A percentile compares a stretch with the other conserved stretches of the same genome.
Evolutionary conservation across 2,888 invertebrate genomes (phyloP).

Genomic region (Atherix ibis): DNA sequence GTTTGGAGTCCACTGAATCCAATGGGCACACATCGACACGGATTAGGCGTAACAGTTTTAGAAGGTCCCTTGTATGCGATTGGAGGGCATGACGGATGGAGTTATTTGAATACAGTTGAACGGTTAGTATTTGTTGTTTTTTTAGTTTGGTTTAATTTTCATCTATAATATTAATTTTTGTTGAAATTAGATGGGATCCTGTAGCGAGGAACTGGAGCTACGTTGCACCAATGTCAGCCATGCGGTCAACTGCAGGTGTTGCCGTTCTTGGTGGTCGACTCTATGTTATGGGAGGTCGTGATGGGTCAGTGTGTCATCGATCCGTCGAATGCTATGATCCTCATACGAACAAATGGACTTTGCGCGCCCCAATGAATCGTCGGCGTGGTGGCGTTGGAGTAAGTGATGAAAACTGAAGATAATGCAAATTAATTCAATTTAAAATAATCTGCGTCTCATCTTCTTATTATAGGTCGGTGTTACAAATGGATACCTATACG

Average conservation of each 20-base stretch:
- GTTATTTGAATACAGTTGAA: conserved; percentile 86
- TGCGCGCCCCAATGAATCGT: conserved; percentile 74
- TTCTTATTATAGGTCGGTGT: conserved; percentile 46
- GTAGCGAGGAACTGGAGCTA: conserved; percentile 75
- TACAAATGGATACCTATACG: conserved; percentile 76
- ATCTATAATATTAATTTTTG: not conserved
- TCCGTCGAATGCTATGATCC: conserved; percentile 80
- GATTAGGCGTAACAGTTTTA: conserved; percentile 62
- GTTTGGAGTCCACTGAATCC: conserved; percentile 68
- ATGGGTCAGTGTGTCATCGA: conserved; percentile 77
- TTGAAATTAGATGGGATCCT: conserved; percentile 63
- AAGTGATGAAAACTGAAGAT: conserved; percentile 17
- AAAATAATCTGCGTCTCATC: not conserved
- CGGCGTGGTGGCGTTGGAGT: conserved; percentile 81
- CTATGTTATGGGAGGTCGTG: conserved; percentile 85
- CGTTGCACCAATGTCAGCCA: conserved; percentile 77
- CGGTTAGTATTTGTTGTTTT: conserved; percentile 25
- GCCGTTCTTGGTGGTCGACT: conserved; percentile 70
- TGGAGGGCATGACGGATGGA: conserved; percentile 83
- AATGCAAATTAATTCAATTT: no score
- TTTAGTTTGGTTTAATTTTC: not conserved
- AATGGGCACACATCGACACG: conserved; percentile 81
- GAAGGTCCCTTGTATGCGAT: conserved; percentile 78
- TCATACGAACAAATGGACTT: conserved; percentile 56
- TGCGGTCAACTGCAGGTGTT: conserved; percentile 74